A percentile compares a stretch with the other conserved stretches of the same genome.
These are phyloP conservation scores for Rhadina sibilatrix DNA, from an alignment of 2,113 vertebrate species.

Conservation along the genomic window DNA sequence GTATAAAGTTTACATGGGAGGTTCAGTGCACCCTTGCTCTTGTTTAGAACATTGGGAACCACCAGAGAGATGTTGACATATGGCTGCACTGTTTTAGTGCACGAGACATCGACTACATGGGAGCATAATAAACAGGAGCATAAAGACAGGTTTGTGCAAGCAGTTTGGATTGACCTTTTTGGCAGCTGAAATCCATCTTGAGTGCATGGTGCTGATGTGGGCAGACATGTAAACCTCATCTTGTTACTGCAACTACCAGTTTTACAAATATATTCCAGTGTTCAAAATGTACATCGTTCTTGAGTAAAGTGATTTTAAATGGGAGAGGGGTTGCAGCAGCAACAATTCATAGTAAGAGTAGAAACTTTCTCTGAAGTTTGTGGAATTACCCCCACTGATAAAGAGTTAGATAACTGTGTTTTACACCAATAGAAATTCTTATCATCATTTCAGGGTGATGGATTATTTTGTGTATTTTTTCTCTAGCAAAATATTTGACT, in stretches of 20 bases:
- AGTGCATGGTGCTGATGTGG: slow-evolving; percentile 79
- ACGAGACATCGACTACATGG: slow-evolving; percentile 90
- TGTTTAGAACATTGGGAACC: slow-evolving; percentile 98
- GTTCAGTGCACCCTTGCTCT: slow-evolving; percentile 98
- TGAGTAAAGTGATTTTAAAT: slow-evolving; percentile 68
- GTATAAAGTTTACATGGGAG: slow-evolving; percentile 99
- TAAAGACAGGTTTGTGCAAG: slow-evolving; percentile 97
- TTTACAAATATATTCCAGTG: slow-evolving; percentile 75
- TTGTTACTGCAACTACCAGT: slow-evolving; percentile 79
- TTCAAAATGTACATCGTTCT: slow-evolving; percentile 60
- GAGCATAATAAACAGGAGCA: slow-evolving; percentile 99
- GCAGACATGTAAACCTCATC: slow-evolving; percentile 79
- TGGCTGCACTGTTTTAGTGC: slow-evolving; percentile 90
- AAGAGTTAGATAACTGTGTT: slow-evolving; percentile 7
- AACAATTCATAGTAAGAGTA: slow-evolving; percentile 15
- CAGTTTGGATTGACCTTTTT: slow-evolving; percentile 83
- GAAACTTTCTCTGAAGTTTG: background rate
- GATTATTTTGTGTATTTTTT: background rate
- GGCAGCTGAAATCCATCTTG: slow-evolving; percentile 84
- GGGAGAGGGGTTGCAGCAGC: slow-evolving; percentile 3
- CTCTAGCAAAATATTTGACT: background rate
- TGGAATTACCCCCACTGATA: background rate
- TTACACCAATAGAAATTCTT: background rate
- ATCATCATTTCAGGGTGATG: background rate
- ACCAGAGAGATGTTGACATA: slow-evolving; percentile 99